Evolutionary conservation across 2,113 vertebrate species (phyloP).

Genomic region (Xiphophorus hellerii): DNA sequence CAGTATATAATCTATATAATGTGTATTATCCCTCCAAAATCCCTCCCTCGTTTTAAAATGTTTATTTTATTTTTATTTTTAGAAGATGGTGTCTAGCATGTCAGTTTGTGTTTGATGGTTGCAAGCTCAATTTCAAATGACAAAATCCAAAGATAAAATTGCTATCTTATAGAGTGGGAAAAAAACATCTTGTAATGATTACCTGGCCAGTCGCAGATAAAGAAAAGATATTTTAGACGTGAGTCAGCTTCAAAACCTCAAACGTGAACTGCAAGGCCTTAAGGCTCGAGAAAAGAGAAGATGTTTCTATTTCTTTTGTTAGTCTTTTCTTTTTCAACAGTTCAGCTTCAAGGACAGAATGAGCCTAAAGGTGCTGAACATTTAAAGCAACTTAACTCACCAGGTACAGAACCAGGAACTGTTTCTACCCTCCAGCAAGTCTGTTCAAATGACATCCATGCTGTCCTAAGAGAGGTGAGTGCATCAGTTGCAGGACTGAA

Average conservation of each 20-base stretch:
- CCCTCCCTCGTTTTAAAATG: no score
- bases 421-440: not conserved
- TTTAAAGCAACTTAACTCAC: not conserved
- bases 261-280: not conserved
- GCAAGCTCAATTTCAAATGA: not conserved
- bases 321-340: conserved; percentile 18
- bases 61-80: not conserved
- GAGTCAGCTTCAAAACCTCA: not conserved
- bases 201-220: not conserved
- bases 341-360: conserved; percentile 2
- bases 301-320: conserved; percentile 21
- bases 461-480: conserved; percentile 52
- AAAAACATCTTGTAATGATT: not conserved
- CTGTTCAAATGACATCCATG: conserved; percentile 35
- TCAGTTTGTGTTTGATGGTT: not conserved
- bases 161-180: not conserved
- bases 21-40: no score
- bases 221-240: not conserved
- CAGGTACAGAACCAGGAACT: not conserved
- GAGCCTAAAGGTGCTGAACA: conserved; percentile 8
- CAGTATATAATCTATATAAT: no score
- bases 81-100: not conserved
- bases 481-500: conserved; percentile 34
- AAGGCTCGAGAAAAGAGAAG: not conserved
- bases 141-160: not conserved